Percentiles rank a stretch among this genome's conserved stretches.
Conservation (phyloP, 2,888 invertebrate genomes). For the Dysmachus trigonus region DNA sequence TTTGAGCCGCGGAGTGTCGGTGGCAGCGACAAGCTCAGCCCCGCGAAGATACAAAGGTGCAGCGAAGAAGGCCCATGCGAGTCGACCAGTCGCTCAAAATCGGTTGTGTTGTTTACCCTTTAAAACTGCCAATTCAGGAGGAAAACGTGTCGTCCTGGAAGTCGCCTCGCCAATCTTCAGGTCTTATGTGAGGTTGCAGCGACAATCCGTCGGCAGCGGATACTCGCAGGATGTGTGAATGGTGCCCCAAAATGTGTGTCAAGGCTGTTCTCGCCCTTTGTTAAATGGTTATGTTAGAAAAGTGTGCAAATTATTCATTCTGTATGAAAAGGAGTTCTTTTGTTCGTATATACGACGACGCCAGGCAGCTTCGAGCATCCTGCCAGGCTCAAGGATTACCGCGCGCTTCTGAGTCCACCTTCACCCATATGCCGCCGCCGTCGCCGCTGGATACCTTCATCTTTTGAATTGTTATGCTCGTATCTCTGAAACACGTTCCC, state of each 20-base stretch:
- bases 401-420: neutral
- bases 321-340: conserved; percentile 8
- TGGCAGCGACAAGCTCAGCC: neutral
- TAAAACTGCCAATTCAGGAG: conserved; percentile 5
- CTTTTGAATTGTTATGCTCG: neutral
- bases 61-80: neutral
- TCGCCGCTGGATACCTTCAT: conserved; percentile 1
- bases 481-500: neutral
- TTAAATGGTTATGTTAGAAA: conserved; percentile 38
- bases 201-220: conserved; percentile 16
- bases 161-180: neutral
- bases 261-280: conserved; percentile 35
- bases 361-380: conserved; percentile 6
- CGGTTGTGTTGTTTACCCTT: conserved; percentile 23
- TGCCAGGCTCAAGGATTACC: conserved; percentile 34
- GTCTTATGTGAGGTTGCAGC: neutral
- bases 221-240: conserved; percentile 10
- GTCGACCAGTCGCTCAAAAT: neutral
- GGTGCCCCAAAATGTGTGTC: conserved; percentile 32
- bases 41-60: neutral
- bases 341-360: neutral
- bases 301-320: conserved; percentile 30
- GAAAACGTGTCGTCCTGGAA: neutral
- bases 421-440: neutral
- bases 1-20: neutral